These are phyloP conservation scores for Chloroclysta siterata DNA, from an alignment of 2,888 invertebrate species.

Conservation along the genomic window DNA sequence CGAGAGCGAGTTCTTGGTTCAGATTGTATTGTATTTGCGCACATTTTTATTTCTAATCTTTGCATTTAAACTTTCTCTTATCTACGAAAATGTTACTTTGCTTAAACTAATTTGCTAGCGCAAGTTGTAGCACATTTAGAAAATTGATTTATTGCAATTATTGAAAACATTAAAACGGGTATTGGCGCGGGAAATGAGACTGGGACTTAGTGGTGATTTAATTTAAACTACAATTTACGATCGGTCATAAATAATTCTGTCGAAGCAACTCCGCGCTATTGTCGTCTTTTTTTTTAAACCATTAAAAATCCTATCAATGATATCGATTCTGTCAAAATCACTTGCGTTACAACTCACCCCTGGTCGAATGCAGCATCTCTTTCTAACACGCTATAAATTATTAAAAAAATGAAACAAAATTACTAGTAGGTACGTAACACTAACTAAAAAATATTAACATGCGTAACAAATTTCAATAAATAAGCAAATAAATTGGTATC, in stretches of 20 bases:
- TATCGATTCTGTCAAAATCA: constrained; percentile 72
- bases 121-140: constrained; percentile 45
- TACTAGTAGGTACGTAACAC: constrained; percentile 49
- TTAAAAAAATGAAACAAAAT: constrained; percentile 59
- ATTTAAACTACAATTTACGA: constrained; percentile 81
- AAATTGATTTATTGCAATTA: constrained; percentile 75
- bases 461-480: constrained; percentile 83
- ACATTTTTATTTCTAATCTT: constrained; percentile 23
- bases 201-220: constrained; percentile 75
- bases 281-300: constrained; percentile 81
- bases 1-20: constrained; percentile 49
- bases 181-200: constrained; percentile 66
- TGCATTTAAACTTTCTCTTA: too few relatives aligned
- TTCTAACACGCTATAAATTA: constrained; percentile 52
- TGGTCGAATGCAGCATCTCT: constrained; percentile 55
- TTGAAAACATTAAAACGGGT: constrained; percentile 66
- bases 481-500: constrained; percentile 81
- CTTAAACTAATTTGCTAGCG: not conserved
- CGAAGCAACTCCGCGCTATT: constrained; percentile 71
- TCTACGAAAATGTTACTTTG: too few relatives aligned
- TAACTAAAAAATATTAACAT: constrained; percentile 66
- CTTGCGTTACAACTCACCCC: constrained; percentile 62
- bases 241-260: constrained; percentile 76
- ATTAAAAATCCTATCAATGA: constrained; percentile 82
- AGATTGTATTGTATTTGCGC: constrained; percentile 47